Evolutionary conservation across 2,888 invertebrate genomes (phyloP).

Genomic region (Cantharis lateralis): DNA sequence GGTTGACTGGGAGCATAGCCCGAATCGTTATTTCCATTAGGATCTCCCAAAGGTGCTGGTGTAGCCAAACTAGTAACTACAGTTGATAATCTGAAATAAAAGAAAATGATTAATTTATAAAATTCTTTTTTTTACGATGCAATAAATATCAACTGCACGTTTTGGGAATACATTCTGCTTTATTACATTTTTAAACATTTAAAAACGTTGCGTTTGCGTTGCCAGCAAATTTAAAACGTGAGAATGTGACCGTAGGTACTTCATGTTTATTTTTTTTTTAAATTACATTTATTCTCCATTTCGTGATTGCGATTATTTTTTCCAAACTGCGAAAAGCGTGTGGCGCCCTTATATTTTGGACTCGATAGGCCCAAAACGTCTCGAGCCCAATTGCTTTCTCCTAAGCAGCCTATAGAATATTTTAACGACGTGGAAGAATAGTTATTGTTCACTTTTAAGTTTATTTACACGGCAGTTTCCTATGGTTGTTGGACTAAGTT

Average conservation of each 20-base stretch:
- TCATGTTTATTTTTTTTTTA: too few relatives aligned
- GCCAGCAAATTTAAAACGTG: neutral
- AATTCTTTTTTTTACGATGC: neutral
- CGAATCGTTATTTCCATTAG: constrained; percentile 84
- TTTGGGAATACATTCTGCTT: neutral
- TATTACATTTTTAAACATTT: neutral
- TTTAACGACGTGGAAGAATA: too few relatives aligned
- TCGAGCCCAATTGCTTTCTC: too few relatives aligned
- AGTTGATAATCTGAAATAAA: constrained; percentile 55
- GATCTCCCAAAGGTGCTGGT: constrained; percentile 66
- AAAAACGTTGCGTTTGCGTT: neutral
- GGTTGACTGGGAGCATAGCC: constrained; percentile 68
- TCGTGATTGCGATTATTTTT: too few relatives aligned
- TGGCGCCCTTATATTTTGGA: too few relatives aligned
- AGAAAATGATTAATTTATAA: neutral
- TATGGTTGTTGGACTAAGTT: too few relatives aligned
- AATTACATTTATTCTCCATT: too few relatives aligned
- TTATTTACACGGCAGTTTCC: too few relatives aligned
- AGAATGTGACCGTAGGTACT: neutral
- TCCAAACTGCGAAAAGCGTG: too few relatives aligned
- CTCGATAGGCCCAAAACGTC: too few relatives aligned
- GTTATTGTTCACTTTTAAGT: too few relatives aligned
- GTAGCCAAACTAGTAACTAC: constrained; percentile 64
- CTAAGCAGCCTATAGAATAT: too few relatives aligned
- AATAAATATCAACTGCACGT: neutral